Evolutionary conservation across 1,140 invertebrate species (phyloP).

Genomic region (Pseudobourletiella spinata): DNA sequence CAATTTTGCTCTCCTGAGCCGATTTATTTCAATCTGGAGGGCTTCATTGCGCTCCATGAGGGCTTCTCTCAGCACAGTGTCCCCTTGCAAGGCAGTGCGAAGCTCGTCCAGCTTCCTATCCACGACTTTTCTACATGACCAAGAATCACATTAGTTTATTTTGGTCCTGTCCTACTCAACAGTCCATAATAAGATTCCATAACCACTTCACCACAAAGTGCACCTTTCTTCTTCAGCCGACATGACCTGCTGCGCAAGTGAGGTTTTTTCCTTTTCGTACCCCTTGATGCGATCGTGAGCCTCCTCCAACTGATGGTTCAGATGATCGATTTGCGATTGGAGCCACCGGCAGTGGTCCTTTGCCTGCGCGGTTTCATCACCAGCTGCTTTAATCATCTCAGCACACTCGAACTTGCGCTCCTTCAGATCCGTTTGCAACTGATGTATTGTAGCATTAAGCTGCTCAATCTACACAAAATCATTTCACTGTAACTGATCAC

Average conservation of each 20-base stretch:
- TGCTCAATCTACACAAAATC: constrained; percentile 18
- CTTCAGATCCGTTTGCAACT: constrained; percentile 6
- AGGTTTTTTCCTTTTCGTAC: constrained; percentile 26
- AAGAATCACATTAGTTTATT: background rate
- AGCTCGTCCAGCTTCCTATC: constrained; percentile 30
- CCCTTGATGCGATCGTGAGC: constrained; percentile 26
- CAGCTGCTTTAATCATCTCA: constrained; percentile 1
- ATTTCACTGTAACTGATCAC: background rate
- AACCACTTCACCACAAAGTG: too few species aligned
- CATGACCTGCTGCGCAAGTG: constrained; percentile 18
- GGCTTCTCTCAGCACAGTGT: constrained; percentile 16
- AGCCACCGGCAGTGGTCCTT: constrained; percentile 29
- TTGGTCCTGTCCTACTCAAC: too few species aligned
- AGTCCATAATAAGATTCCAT: too few species aligned
- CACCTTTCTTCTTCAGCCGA: constrained; percentile 31
- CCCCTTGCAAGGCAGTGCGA: constrained; percentile 23
- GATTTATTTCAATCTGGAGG: constrained; percentile 24
- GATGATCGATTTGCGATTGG: constrained; percentile 26
- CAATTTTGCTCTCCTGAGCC: constrained; percentile 16
- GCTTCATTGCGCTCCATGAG: constrained; percentile 29
- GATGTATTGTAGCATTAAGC: constrained; percentile 3
- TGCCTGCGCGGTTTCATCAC: constrained; percentile 2
- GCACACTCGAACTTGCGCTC: constrained; percentile 21
- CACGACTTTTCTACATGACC: constrained; percentile 20
- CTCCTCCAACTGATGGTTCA: constrained; percentile 26